Evolutionary conservation across 2,797 vertebrate genomes (phyloP).

Genomic region (Muscicapa comitata): DNA sequence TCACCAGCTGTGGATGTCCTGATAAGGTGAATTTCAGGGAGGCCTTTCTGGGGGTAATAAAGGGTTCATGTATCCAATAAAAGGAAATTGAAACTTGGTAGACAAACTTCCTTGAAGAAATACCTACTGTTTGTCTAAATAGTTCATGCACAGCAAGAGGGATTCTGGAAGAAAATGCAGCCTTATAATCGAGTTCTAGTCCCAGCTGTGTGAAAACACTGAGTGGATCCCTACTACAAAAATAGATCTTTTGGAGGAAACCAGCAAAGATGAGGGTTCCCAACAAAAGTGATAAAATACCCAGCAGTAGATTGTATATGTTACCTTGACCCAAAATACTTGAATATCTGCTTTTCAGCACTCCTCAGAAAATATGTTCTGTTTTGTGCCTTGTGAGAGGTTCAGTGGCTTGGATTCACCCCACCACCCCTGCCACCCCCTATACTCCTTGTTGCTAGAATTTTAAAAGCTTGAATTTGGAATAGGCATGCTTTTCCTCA

Average conservation of each 20-base stretch:
- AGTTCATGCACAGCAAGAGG: conserved; percentile 31
- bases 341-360: background rate
- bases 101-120: conserved; percentile 23
- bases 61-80: background rate
- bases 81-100: conserved; percentile 22
- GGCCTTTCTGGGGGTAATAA: background rate
- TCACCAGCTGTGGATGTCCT: background rate
- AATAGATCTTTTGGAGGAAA: background rate
- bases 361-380: background rate
- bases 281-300: background rate
- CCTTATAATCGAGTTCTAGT: background rate
- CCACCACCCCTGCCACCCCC: rapidly evolving
- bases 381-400: background rate
- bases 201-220: background rate
- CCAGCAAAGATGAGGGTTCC: background rate
- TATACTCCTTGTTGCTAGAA: background rate
- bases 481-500: conserved; percentile 31
- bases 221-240: background rate
- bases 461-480: conserved; percentile 36
- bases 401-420: background rate
- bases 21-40: background rate
- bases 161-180: conserved; percentile 14
- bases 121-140: conserved; percentile 5
- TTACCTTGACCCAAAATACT: background rate
- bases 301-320: background rate